Evolutionary conservation across 2,113 vertebrate species (phyloP).

Genomic region (Harpagus bidentatus): DNA sequence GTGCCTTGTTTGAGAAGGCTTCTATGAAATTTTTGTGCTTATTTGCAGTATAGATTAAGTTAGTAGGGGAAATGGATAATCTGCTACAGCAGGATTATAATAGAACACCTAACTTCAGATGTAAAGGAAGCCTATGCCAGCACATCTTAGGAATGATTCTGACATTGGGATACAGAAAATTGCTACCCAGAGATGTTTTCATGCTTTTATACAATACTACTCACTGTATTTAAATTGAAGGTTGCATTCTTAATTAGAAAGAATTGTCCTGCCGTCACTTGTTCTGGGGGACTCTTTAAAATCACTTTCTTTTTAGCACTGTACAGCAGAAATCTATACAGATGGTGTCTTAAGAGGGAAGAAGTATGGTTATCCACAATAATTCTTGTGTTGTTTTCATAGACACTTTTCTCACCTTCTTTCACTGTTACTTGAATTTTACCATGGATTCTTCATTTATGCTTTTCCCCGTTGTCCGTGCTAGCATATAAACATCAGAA

Average conservation of each 20-base stretch:
- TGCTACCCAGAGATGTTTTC: neutral
- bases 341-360: neutral
- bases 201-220: neutral
- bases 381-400: neutral
- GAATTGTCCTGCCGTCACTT: neutral
- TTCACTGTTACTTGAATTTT: neutral
- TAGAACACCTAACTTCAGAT: neutral
- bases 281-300: neutral
- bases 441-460: neutral
- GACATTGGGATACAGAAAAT: neutral
- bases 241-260: neutral
- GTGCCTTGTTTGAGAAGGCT: neutral
- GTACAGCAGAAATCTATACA: neutral
- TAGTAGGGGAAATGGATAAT: neutral
- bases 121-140: neutral
- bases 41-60: neutral
- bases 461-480: neutral
- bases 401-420: neutral
- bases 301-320: neutral
- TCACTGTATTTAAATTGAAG: neutral
- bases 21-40: neutral
- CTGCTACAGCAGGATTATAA: neutral
- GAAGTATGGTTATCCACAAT: neutral
- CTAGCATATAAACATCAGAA: neutral
- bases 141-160: neutral